These are phyloP conservation scores for Drosophila multiciliata DNA, from an alignment of 2,888 invertebrate species.

Conservation along the genomic window DNA sequence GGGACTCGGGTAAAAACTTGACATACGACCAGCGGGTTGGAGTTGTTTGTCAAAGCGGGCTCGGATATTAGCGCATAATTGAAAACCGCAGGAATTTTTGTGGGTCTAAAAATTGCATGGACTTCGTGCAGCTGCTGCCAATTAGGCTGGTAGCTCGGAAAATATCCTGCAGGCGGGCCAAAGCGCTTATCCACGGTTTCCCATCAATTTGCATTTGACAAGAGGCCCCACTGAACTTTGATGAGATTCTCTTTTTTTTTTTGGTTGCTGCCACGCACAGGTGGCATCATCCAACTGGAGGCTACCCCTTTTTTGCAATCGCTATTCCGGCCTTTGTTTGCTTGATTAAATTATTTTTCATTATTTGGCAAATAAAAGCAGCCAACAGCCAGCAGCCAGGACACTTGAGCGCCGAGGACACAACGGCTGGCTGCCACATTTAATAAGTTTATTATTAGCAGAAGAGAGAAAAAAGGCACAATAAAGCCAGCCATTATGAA, in stretches of 20 bases:
- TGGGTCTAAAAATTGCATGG: conserved; percentile 53
- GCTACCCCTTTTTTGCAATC: conserved; percentile 45
- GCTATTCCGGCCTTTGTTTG: conserved; percentile 63
- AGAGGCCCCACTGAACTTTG: conserved; percentile 29
- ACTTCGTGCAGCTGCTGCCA: conserved; percentile 60
- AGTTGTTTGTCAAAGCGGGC: conserved; percentile 55
- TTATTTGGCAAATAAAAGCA: conserved; percentile 75
- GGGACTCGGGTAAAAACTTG: conserved; percentile 9
- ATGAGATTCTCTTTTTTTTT: conserved; percentile 17
- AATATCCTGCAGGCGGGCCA: conserved; percentile 23
- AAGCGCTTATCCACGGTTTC: conserved; percentile 40
- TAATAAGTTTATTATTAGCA: conserved; percentile 79
- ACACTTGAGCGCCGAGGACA: conserved; percentile 54
- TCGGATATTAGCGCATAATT: conserved; percentile 76
- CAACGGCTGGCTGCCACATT: conserved; percentile 77
- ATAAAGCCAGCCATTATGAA: conserved; percentile 50
- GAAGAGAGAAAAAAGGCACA: conserved; percentile 34
- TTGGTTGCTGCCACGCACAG: conserved; percentile 15
- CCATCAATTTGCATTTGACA: conserved; percentile 74
- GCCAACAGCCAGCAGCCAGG: conserved; percentile 25
- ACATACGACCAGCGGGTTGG: not conserved
- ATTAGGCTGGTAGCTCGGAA: conserved; percentile 33
- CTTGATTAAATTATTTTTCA: conserved; percentile 82
- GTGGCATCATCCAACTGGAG: conserved; percentile 33
- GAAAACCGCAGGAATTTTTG: conserved; percentile 44